Evolutionary conservation across 2,113 vertebrate species (phyloP).

Genomic region (Physeter macrocephalus): DNA sequence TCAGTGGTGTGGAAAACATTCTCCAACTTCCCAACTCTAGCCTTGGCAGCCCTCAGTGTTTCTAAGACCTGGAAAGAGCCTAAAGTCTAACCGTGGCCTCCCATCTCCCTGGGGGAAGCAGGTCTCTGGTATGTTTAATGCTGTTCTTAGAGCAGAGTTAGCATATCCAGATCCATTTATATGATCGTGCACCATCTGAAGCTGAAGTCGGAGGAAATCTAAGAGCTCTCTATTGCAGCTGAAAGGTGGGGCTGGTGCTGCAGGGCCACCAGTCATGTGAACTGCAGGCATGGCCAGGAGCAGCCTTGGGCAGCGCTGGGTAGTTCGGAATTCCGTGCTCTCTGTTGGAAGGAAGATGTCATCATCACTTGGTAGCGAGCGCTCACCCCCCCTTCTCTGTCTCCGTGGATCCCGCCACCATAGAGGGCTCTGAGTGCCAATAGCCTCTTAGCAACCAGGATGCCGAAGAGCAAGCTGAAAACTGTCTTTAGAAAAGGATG

Average conservation of each 20-base stretch:
- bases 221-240: neutral
- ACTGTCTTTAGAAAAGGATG: neutral
- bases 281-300: neutral
- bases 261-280: neutral
- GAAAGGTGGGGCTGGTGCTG: neutral
- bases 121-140: neutral
- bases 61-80: neutral
- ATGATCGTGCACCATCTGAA: neutral
- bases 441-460: neutral
- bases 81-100: neutral
- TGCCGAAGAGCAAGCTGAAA: too few relatives aligned
- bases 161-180: neutral
- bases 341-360: neutral
- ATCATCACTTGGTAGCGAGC: neutral
- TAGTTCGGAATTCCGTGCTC: neutral
- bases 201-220: neutral
- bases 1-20: neutral
- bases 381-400: neutral
- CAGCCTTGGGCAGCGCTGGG: neutral
- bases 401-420: neutral
- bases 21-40: neutral
- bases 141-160: conserved; percentile 7
- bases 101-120: neutral
- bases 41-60: neutral
- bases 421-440: neutral